Evolutionary conservation across 2,888 invertebrate genomes (phyloP), one percentile per base, ranked within the genome.

Genomic region (Ormyrus thymus): DNA sequence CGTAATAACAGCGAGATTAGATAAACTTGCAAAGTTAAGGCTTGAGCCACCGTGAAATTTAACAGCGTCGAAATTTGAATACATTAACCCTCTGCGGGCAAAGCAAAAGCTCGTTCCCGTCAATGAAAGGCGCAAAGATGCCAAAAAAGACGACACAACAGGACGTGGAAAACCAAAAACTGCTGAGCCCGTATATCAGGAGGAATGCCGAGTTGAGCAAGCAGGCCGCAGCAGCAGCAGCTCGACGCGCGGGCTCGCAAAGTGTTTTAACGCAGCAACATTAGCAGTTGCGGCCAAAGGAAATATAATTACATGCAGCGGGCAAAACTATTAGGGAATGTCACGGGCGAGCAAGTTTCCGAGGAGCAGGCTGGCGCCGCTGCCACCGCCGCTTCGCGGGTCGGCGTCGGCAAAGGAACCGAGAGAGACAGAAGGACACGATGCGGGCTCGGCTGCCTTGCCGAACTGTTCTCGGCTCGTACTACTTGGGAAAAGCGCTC

Each of bases 251-350:
- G 51, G n/a, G 11, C 61, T 55, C 71, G 61, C 76, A 71, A 83
- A 83, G 81, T 80, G 83, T 82, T 86, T 86, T 84, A 85, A 83
- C 85, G 85, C 11, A 53, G 73, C 82, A 82, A 84, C 86, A 85
- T 87, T 87, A 86, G 84, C 83, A 82, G 72, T 73, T 62, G 76
- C 76, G 74, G 71, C 75, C 73, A 87, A 85, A 85, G 85, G 84
- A 84, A 85, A 84, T 84, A 86, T 86, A 88, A 88, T 88, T 88
- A 86, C n/a, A n/a, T 84, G 84, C 84, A 83, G 82, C 82, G 82
- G 85, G 82, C 83, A 84, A 87, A 87, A 87, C 86, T 86, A 86
- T 87, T 87, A 87, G 84, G 84, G 77, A 81, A 84, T 85, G 83
- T 86, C 85, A 84, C 84, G 86, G 84, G 81, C 79, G 81, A 82